Conservation (phyloP, 2,113 vertebrate genomes). For the Grus americana region DNA sequence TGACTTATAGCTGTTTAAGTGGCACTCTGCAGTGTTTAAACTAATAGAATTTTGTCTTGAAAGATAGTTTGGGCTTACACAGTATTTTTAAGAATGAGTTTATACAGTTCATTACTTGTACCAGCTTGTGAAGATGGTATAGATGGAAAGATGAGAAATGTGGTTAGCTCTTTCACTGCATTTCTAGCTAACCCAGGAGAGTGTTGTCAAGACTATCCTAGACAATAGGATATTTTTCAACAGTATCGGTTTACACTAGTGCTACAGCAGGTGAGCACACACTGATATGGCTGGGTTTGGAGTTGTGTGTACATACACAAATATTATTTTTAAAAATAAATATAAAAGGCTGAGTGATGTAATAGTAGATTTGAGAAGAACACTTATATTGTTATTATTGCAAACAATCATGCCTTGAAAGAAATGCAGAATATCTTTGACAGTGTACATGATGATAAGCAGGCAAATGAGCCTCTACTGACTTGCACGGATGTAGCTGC, state of each 20-base stretch:
- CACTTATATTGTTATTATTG: neutral
- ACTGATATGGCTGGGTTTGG: neutral
- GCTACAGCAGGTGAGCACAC: conserved; percentile 60
- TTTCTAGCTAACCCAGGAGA: conserved; percentile 13
- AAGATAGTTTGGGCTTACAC: neutral
- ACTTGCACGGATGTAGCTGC: neutral
- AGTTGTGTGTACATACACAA: neutral
- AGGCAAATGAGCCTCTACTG: neutral
- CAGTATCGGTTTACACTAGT: conserved; percentile 6
- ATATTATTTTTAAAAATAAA: neutral
- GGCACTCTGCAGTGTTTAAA: neutral
- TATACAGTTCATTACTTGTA: neutral
- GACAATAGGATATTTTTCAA: conserved; percentile 29
- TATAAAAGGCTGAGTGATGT: neutral
- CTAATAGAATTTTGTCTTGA: neutral
- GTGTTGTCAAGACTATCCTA: neutral
- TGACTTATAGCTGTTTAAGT: neutral
- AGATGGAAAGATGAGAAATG: neutral
- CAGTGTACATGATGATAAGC: neutral
- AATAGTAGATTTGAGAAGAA: neutral
- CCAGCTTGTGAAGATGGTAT: neutral
- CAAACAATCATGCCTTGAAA: neutral
- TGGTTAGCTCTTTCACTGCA: neutral
- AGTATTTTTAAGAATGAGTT: neutral
- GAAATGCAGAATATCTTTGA: neutral